These are phyloP conservation scores for Catonia carolina DNA, from an alignment of 2,888 invertebrate genomes.

Conservation along the genomic window DNA sequence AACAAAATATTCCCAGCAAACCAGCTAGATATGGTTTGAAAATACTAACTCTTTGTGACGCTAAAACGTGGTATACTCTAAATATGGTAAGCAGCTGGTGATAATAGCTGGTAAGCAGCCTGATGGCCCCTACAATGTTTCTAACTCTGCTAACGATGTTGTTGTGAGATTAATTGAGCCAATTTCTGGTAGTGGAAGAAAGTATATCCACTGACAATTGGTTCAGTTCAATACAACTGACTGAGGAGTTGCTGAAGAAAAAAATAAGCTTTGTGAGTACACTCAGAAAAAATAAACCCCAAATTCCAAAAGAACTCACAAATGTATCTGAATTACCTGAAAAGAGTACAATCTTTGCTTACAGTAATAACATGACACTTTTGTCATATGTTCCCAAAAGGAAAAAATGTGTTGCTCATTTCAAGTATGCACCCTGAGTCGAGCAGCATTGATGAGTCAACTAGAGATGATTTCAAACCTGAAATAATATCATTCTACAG, in stretches of 20 bases:
- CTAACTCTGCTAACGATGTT: neutral
- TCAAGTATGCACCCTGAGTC: conserved; percentile 6
- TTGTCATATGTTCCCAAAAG: neutral
- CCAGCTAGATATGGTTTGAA: conserved; percentile 8
- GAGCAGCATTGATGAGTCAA: neutral
- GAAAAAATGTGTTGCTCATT: neutral
- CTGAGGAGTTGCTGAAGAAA: conserved; percentile 2
- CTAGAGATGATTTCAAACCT: neutral
- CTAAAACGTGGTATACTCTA: neutral
- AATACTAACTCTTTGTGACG: conserved; percentile 11
- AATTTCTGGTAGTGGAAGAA: conserved; percentile 3
- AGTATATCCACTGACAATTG: neutral
- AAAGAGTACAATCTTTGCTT: neutral
- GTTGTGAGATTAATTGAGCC: neutral
- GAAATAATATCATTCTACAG: conserved; percentile 6
- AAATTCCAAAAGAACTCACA: conserved; percentile 2
- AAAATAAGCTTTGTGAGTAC: conserved; percentile 6
- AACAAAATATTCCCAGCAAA: conserved; percentile 5
- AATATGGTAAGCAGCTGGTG: no score
- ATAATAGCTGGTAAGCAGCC: conserved; percentile 13
- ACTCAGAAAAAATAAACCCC: neutral
- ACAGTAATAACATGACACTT: neutral
- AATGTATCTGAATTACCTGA: conserved; percentile 1
- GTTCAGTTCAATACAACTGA: neutral
- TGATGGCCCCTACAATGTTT: conserved; percentile 1